Conservation (phyloP, 2,888 invertebrate genomes). For the Agrilus cyanescens region DNA sequence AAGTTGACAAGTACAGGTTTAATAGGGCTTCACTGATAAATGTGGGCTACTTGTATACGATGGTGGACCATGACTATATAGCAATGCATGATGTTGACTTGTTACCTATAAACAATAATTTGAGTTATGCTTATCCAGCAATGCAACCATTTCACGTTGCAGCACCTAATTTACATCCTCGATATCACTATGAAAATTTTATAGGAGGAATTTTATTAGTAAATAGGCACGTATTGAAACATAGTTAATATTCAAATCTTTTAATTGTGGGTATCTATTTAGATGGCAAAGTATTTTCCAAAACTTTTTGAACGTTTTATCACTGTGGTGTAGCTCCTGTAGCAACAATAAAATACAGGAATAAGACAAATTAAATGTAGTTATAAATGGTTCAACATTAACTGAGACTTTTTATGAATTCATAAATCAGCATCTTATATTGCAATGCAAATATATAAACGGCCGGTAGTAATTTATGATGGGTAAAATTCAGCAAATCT, state of each 20-base stretch:
- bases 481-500: too few species aligned
- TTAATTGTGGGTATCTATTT: too few species aligned
- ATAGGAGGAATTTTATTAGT: slow-evolving; percentile 93
- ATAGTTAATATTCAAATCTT: neutral
- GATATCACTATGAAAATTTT: slow-evolving; percentile 87
- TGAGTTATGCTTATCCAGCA: slow-evolving; percentile 61
- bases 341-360: too few species aligned
- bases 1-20: slow-evolving; percentile 78
- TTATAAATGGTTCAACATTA: too few species aligned
- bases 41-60: slow-evolving; percentile 72
- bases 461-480: too few species aligned
- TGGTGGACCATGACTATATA: slow-evolving; percentile 76
- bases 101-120: slow-evolving; percentile 74
- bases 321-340: too few species aligned
- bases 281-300: too few species aligned
- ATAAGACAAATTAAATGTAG: too few species aligned
- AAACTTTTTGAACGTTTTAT: too few species aligned
- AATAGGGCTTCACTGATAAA: slow-evolving; percentile 96
- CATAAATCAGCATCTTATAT: too few species aligned
- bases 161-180: slow-evolving; percentile 86
- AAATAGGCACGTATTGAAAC: slow-evolving; percentile 40
- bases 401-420: too few species aligned
- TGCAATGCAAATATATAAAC: too few species aligned
- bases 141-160: slow-evolving; percentile 78
- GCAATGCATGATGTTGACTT: slow-evolving; percentile 99